phyloP scores from a whole-genome alignment of 1,140 invertebrate genomes.

The Apocrypta bakeri region DNA sequence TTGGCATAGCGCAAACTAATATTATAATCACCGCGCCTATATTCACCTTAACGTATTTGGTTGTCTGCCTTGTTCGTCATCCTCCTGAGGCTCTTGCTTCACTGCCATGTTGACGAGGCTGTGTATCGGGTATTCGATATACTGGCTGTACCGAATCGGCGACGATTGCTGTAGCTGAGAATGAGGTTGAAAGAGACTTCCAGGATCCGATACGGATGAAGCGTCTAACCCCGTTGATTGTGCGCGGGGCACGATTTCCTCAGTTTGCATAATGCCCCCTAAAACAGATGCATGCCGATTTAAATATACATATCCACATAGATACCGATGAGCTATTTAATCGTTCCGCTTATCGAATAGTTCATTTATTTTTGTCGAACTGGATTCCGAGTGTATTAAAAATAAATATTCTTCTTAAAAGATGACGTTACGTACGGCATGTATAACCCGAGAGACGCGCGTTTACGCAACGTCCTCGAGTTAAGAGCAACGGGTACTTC shows the following conservation, averaged over 20 bases:
- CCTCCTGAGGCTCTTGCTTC: conserved; percentile 71
- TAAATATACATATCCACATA: too few relatives aligned
- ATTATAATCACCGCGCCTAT: too few relatives aligned
- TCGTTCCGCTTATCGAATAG: too few relatives aligned
- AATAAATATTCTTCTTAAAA: too few relatives aligned
- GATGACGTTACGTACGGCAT: too few relatives aligned
- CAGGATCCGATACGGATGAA: conserved; percentile 61
- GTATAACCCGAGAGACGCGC: too few relatives aligned
- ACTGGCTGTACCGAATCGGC: conserved; percentile 7
- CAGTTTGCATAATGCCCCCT: conserved; percentile 76
- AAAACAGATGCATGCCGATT: conserved; percentile 50
- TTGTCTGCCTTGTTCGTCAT: conserved; percentile 63
- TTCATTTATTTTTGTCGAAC: too few relatives aligned
- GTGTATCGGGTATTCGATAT: conserved; percentile 46
- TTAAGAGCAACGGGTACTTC: neutral
- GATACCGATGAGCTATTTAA: too few relatives aligned
- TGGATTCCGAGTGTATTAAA: too few relatives aligned
- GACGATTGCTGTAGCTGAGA: neutral
- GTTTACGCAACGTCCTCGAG: neutral
- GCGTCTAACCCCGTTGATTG: conserved; percentile 68
- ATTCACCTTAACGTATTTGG: conserved; percentile 49
- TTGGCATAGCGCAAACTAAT: too few relatives aligned
- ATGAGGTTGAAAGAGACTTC: conserved; percentile 60
- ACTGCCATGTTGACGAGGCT: conserved; percentile 70
- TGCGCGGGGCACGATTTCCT: conserved; percentile 72